Percentiles rank a stretch among this genome's conserved stretches.
Evolutionary conservation across 2,888 invertebrate genomes (phyloP).

Genomic region (Athripsodes cinereus): DNA sequence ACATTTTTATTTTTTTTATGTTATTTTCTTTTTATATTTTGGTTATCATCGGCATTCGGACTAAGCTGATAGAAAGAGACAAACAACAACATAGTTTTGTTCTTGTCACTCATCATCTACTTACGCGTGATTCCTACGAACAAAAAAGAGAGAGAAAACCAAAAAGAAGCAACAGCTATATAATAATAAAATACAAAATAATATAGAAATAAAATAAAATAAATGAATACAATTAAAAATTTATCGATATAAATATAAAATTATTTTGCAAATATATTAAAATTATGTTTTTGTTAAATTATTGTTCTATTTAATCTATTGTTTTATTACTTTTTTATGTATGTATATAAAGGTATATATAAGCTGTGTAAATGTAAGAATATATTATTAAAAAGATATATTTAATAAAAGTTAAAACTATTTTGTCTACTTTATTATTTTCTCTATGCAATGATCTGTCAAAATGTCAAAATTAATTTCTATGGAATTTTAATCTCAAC

Average conservation of each 20-base stretch:
- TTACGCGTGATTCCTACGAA: constrained; percentile 55
- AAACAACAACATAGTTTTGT: constrained; percentile 15
- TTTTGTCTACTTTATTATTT: too few relatives aligned
- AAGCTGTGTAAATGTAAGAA: too few relatives aligned
- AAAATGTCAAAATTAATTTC: too few relatives aligned
- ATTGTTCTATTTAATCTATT: background rate
- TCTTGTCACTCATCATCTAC: constrained; percentile 32
- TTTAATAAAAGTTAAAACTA: background rate
- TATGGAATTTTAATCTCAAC: too few relatives aligned
- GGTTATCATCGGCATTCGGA: constrained; percentile 21
- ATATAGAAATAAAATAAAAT: background rate
- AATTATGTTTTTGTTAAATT: background rate
- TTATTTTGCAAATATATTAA: background rate
- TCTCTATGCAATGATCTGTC: too few relatives aligned
- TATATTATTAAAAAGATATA: background rate
- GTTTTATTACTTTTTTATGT: too few relatives aligned
- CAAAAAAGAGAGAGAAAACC: constrained; percentile 43
- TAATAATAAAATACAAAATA: constrained; percentile 12
- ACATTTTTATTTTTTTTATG: background rate
- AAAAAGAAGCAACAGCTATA: constrained; percentile 27
- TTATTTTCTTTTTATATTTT: background rate
- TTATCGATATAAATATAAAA: background rate
- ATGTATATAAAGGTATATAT: too few relatives aligned
- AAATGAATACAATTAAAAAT: background rate
- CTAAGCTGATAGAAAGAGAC: constrained; percentile 14